Conservation (phyloP, 2,888 invertebrate species). For the Phalangium opilio region DNA sequence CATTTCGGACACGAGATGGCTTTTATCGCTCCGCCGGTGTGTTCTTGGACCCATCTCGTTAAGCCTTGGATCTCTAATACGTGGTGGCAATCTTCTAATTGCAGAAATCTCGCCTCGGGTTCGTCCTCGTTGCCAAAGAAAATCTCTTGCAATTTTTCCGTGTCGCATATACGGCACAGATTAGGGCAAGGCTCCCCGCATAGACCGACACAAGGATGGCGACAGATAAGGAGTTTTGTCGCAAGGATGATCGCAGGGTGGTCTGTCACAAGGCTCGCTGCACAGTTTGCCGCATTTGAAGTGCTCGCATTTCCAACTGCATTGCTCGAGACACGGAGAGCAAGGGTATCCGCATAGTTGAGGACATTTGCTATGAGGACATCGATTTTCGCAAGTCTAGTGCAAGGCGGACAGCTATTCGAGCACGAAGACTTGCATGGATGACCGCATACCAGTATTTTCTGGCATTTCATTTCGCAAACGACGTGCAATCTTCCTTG, state of each 20-base stretch:
- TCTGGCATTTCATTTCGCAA: slow-evolving; percentile 27
- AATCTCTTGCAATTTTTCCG: slow-evolving; percentile 7
- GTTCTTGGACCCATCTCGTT: slow-evolving; percentile 7
- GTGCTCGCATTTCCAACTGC: slow-evolving; percentile 28
- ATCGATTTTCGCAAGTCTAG: slow-evolving; percentile 27
- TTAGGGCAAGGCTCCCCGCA: slow-evolving; percentile 54
- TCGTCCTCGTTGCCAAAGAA: too few relatives aligned
- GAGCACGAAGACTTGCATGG: slow-evolving; percentile 30
- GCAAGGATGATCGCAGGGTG: slow-evolving; percentile 29
- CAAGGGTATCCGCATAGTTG: slow-evolving; percentile 26
- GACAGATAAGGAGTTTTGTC: slow-evolving; percentile 35
- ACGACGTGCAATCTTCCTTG: slow-evolving; percentile 29
- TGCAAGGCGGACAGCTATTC: slow-evolving; percentile 30
- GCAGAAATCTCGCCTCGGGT: slow-evolving; percentile 21
- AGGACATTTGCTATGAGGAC: slow-evolving; percentile 26
- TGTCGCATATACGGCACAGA: slow-evolving; percentile 42
- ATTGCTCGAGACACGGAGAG: slow-evolving; percentile 28
- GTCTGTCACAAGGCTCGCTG: slow-evolving; percentile 29
- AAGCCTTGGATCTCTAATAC: slow-evolving; percentile 27
- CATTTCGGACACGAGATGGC: too few relatives aligned
- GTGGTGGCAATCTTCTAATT: too few relatives aligned
- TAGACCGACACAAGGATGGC: slow-evolving; percentile 49
- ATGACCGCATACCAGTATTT: slow-evolving; percentile 30
- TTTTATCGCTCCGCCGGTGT: slow-evolving; percentile 7
- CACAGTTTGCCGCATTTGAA: slow-evolving; percentile 27